phyloP scores from a whole-genome alignment of 2,888 invertebrate species.

The Netelia melanura region DNA sequence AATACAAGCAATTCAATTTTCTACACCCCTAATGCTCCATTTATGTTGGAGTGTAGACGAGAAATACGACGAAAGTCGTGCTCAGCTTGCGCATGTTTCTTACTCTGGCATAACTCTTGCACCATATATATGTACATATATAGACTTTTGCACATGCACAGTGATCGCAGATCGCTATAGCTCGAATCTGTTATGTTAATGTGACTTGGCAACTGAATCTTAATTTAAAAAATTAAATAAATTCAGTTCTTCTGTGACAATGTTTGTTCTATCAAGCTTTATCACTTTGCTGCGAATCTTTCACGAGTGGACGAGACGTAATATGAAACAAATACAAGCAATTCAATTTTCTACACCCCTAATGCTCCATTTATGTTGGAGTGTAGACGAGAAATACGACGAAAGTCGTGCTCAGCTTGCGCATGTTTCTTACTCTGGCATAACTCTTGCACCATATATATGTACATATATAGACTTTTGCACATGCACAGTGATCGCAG shows the following conservation, averaged over 20 bases:
- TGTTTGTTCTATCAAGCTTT: too few species aligned
- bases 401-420: too few species aligned
- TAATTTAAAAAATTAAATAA: too few species aligned
- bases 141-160: slow-evolving; percentile 20
- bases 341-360: slow-evolving; percentile 5
- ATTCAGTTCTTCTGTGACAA: too few species aligned
- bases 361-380: slow-evolving; percentile 21
- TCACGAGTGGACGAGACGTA: not conserved
- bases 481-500: slow-evolving; percentile 54
- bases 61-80: not conserved
- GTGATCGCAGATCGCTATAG: slow-evolving; percentile 69
- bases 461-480: slow-evolving; percentile 1
- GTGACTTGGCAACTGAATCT: slow-evolving; percentile 1
- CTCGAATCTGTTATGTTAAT: slow-evolving; percentile 79
- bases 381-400: not conserved
- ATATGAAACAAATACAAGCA: not conserved
- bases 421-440: not conserved
- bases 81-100: not conserved
- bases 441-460: slow-evolving; percentile 8
- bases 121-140: slow-evolving; percentile 4
- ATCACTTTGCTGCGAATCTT: too few species aligned
- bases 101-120: not conserved
- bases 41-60: slow-evolving; percentile 1
- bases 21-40: slow-evolving; percentile 14
- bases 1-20: not conserved